Conservation (phyloP, 2,888 invertebrate genomes). For the Ceraclea dissimilis region DNA sequence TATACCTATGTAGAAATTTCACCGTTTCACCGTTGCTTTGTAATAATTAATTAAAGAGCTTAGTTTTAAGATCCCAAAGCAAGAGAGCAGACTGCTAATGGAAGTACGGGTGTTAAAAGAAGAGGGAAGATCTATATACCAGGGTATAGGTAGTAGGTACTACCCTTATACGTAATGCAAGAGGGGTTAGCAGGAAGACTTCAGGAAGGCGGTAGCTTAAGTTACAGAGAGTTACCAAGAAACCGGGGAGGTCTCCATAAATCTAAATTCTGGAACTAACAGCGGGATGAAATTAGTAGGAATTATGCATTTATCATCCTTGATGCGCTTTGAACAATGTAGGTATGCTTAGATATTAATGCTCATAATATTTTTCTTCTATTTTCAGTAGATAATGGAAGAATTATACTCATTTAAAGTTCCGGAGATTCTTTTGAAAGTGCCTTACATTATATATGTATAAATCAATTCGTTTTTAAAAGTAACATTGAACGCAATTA, state of each 20-base stretch:
- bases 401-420: too few species aligned
- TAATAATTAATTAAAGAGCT: constrained; percentile 55
- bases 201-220: constrained; percentile 18
- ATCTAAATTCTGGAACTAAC: constrained; percentile 10
- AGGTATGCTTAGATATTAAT: too few species aligned
- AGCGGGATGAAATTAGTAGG: constrained; percentile 13
- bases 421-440: too few species aligned
- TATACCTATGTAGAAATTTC: constrained; percentile 1
- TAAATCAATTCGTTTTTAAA: too few species aligned
- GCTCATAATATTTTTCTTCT: too few species aligned
- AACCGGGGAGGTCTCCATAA: constrained; percentile 13
- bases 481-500: too few species aligned
- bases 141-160: too few species aligned
- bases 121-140: constrained; percentile 30
- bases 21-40: constrained; percentile 36
- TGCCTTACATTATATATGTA: too few species aligned
- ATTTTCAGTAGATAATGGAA: too few species aligned
- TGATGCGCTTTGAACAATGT: background rate
- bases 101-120: background rate
- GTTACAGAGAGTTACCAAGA: constrained; percentile 18
- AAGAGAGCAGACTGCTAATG: constrained; percentile 1
- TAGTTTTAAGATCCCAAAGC: constrained; percentile 43
- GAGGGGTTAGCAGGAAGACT: background rate
- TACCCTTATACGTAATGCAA: background rate
- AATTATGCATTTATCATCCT: constrained; percentile 11